Evolutionary conservation across 1,140 invertebrate genomes (phyloP).

Genomic region (Linepithema humile): DNA sequence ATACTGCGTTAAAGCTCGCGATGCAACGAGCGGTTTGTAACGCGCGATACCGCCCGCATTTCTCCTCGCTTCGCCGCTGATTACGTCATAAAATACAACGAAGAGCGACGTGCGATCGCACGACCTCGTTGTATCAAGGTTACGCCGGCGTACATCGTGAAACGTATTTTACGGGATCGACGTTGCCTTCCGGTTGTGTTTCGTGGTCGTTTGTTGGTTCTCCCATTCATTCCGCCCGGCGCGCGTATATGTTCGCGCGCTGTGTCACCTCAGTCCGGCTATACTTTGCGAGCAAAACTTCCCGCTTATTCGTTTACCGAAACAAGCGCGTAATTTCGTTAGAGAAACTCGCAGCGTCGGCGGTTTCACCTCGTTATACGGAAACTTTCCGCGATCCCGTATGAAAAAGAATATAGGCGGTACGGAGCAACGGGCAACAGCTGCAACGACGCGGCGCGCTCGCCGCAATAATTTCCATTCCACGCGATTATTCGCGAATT

Average conservation of each 20-base stretch:
- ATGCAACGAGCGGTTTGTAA: background rate
- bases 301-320: slow-evolving; percentile 48
- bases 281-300: slow-evolving; percentile 52
- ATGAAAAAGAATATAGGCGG: slow-evolving; percentile 33
- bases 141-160: background rate
- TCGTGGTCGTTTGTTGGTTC: background rate
- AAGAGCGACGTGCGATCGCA: background rate
- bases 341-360: slow-evolving; percentile 25
- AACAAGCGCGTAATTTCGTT: slow-evolving; percentile 64
- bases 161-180: slow-evolving; percentile 17
- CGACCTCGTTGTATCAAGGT: background rate
- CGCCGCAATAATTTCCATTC: slow-evolving; percentile 67
- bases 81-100: slow-evolving; percentile 12
- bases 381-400: slow-evolving; percentile 58
- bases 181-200: background rate
- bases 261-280: background rate
- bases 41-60: background rate
- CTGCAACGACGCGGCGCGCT: slow-evolving; percentile 52
- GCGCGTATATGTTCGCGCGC: background rate
- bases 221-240: slow-evolving; percentile 9
- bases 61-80: background rate
- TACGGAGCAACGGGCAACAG: slow-evolving; percentile 28
- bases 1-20: background rate
- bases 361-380: slow-evolving; percentile 62
- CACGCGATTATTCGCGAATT: slow-evolving; percentile 70